Evolutionary conservation across 2,888 invertebrate genomes (phyloP), one percentile per base, ranked within the genome.

Genomic region (Parnassius glacialis): DNA sequence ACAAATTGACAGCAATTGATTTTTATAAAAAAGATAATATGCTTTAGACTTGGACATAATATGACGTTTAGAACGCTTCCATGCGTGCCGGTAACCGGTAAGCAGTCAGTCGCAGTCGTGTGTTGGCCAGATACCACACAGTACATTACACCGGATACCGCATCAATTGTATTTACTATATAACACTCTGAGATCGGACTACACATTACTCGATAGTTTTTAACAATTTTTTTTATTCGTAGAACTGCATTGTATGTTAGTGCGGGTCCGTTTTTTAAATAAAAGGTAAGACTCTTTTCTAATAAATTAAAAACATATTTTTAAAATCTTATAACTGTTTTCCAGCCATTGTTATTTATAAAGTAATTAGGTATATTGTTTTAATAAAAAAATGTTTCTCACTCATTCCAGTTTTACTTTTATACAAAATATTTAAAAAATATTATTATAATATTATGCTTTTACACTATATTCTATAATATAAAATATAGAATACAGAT

Each of bases 91-190:
- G 25, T 43, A 56, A 11, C 48, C 43, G 16, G 56, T 34, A 42
- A n/a, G 50, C 43, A 2, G 10, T 20, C 11, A 16, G 42, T n/a
- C 51, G 55, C 52, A 62, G 62, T 62, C 59, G 58, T 55, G 55
- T 55, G 55, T 45, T 43, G 41, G 52, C 54, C 42, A 59, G 45
- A 51, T 11, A 34, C 12, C 10, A 16, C 16, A 16, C 1, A 16
- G 16, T 16, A 16, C 16, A 16, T 16, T 16, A 16, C 1, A 55
- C 54, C 42, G 55, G 45, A 51, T 11, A 34, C 12, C 10, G n/a
- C 59, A 55, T 53, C 50, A 10, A 48, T 51, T 16, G 43, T 20
- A 45, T 57, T 41, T 53, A 25, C 13, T 5, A 25, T 25, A 25
- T 25, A 25, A 5, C 5, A 25, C 3, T 3, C 25, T 25, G 5